phyloP scores from a whole-genome alignment of 2,113 vertebrate species.

The Tichodroma muraria region DNA sequence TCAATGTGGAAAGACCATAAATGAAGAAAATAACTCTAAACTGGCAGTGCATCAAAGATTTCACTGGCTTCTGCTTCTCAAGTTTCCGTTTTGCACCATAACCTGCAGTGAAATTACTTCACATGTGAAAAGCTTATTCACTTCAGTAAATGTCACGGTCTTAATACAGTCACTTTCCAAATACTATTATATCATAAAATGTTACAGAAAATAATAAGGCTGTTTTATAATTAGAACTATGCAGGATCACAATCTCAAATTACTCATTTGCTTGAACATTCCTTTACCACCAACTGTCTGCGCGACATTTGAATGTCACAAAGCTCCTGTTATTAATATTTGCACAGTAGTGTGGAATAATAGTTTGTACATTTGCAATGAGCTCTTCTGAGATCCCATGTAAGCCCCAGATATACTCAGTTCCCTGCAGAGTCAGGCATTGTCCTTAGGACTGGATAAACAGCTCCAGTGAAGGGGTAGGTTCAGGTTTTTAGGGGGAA shows the following conservation, averaged over 20 bases:
- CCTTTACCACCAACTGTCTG: background rate
- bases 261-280: background rate
- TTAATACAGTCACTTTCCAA: background rate
- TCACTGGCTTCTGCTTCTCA: background rate
- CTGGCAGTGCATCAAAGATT: background rate
- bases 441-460: background rate
- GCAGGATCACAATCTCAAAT: background rate
- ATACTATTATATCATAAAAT: background rate
- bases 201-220: conserved; percentile 14
- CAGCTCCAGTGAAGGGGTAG: background rate
- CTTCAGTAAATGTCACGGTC: conserved; percentile 4
- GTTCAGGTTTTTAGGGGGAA: background rate
- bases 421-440: background rate
- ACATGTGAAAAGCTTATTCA: conserved; percentile 1
- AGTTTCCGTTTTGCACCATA: background rate
- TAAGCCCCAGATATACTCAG: background rate
- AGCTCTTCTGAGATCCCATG: background rate
- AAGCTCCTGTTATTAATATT: conserved; percentile 1
- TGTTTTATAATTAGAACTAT: conserved; percentile 14
- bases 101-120: background rate
- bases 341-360: background rate
- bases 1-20: background rate
- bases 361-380: background rate
- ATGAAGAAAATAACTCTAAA: background rate
- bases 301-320: conserved; percentile 23